A percentile compares a stretch with the other conserved stretches of the same genome.
Conservation (phyloP, 2,113 vertebrate species). For the Nesogale talazaci region DNA sequence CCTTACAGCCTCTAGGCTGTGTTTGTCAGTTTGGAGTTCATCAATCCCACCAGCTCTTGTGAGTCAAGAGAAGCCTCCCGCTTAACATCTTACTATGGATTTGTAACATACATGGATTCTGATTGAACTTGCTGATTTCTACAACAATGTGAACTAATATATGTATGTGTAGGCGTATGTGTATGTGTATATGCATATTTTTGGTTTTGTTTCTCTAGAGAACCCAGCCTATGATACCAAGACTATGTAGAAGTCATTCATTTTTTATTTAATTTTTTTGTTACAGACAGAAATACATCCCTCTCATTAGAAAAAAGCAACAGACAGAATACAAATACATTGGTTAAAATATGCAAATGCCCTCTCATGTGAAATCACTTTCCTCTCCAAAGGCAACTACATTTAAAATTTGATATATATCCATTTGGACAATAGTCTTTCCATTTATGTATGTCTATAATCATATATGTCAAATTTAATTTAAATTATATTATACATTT, state of each 20-base stretch:
- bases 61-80: too few species aligned
- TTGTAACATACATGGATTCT: too few species aligned
- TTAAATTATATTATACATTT: not conserved
- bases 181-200: too few species aligned
- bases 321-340: not conserved
- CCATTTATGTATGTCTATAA: not conserved
- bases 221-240: not conserved
- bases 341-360: not conserved
- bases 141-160: too few species aligned
- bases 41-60: too few species aligned
- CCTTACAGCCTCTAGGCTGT: too few species aligned
- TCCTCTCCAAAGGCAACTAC: not conserved
- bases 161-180: too few species aligned
- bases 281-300: constrained; percentile 46
- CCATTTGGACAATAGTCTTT: constrained; percentile 13
- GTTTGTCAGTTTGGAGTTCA: too few species aligned
- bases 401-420: constrained; percentile 37
- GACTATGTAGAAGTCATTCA: not conserved
- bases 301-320: constrained; percentile 31
- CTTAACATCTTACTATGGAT: too few species aligned
- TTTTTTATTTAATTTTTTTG: constrained; percentile 38
- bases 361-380: not conserved
- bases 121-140: too few species aligned
- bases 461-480: constrained; percentile 10
- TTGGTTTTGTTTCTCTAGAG: too few species aligned